phyloP scores from a whole-genome alignment of 2,888 invertebrate species.

The Mythimna vitellina region DNA sequence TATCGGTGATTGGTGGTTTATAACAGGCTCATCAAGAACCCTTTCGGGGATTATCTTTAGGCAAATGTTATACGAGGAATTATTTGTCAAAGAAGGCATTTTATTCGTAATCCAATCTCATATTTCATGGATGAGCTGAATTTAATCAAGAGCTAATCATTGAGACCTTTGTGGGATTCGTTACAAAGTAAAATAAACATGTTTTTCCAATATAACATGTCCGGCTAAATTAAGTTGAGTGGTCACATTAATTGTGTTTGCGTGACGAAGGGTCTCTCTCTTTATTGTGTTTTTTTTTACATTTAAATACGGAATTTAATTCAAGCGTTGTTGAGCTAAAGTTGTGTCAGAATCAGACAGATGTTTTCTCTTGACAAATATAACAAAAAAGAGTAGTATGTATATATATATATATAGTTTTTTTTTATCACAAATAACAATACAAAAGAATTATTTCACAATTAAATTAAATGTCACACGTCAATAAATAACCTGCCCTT shows the following conservation, averaged over 20 bases:
- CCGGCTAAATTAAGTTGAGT: constrained; percentile 10
- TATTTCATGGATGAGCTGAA: constrained; percentile 18
- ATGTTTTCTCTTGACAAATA: background rate
- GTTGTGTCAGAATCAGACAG: background rate
- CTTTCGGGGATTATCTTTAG: constrained; percentile 20
- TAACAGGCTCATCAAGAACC: constrained; percentile 14
- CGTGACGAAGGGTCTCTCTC: constrained; percentile 8
- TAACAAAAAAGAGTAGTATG: no score
- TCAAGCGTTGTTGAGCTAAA: background rate
- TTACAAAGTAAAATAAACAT: background rate
- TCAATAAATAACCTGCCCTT: no score
- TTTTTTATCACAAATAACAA: no score
- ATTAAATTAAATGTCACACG: no score
- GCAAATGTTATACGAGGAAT: constrained; percentile 16
- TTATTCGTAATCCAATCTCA: constrained; percentile 6
- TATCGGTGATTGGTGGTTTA: constrained; percentile 11
- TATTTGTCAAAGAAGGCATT: constrained; percentile 19
- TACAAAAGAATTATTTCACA: no score
- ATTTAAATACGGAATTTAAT: background rate
- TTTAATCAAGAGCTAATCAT: constrained; percentile 14
- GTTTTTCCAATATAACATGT: constrained; percentile 7
- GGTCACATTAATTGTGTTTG: background rate
- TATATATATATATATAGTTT: no score
- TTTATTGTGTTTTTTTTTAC: background rate
- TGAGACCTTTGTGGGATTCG: background rate